Conservation (phyloP, 2,113 vertebrate genomes). For the Xenus cinereus region DNA sequence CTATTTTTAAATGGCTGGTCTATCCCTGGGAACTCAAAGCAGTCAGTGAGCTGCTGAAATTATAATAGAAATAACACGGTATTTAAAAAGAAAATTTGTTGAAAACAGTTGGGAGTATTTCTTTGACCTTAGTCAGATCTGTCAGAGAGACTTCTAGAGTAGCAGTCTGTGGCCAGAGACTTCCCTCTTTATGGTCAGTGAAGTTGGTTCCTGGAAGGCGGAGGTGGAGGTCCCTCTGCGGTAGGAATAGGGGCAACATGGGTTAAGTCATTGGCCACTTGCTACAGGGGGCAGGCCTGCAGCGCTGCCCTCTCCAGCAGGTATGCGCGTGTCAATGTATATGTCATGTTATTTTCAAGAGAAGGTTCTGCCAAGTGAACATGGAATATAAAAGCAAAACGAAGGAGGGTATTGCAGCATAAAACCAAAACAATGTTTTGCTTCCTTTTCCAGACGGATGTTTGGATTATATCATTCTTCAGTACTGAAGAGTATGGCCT, state of each 20-base stretch:
- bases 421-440: background rate
- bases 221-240: background rate
- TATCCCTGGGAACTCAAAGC: background rate
- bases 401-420: background rate
- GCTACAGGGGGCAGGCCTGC: background rate
- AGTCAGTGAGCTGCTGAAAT: background rate
- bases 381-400: constrained; percentile 11
- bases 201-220: background rate
- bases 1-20: background rate
- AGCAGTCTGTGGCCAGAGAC: background rate
- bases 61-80: background rate
- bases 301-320: background rate
- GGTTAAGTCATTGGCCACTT: background rate
- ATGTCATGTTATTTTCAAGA: background rate
- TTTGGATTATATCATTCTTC: constrained; percentile 89
- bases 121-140: background rate
- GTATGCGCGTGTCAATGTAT: background rate
- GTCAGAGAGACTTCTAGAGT: background rate
- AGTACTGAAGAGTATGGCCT: constrained; percentile 90
- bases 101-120: background rate
- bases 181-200: background rate
- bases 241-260: background rate
- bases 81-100: background rate
- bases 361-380: background rate
- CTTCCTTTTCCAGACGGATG: constrained; percentile 76